phyloP scores from a whole-genome alignment of 2,888 invertebrate species.

The Oligia strigilis region DNA sequence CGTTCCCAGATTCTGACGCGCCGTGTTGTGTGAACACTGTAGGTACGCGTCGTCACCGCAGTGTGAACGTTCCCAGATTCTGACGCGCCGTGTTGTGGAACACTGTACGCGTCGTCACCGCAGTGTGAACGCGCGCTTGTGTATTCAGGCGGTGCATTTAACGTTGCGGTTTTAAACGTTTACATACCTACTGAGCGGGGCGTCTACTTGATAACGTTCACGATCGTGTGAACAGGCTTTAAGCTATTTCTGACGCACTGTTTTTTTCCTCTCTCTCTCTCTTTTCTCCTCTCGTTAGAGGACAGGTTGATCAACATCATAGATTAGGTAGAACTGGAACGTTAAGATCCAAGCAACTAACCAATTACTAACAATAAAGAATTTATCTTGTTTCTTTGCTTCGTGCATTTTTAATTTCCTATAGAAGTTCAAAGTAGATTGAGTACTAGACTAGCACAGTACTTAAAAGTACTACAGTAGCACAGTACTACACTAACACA shows the following conservation, averaged over 20 bases:
- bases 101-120: not conserved
- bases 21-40: not conserved
- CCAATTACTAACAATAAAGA: not conserved
- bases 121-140: not conserved
- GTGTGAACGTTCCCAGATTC: not conserved
- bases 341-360: not conserved
- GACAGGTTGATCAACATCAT: not conserved
- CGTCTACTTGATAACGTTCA: not conserved
- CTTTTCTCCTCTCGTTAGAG: no score
- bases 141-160: not conserved
- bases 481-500: no score
- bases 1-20: not conserved
- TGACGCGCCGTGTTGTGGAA: not conserved
- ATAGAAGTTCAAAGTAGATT: not conserved
- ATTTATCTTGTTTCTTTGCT: not conserved
- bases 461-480: no score
- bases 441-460: not conserved
- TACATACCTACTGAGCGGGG: conserved; percentile 8
- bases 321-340: not conserved
- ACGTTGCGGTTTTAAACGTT: conserved; percentile 15
- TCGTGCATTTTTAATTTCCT: conserved; percentile 21
- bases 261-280: not conserved
- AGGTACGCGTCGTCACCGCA: not conserved
- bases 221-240: not conserved
- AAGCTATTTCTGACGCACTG: conserved; percentile 3